Conservation (phyloP, 2,113 vertebrate species). For the Lepus timidus region DNA sequence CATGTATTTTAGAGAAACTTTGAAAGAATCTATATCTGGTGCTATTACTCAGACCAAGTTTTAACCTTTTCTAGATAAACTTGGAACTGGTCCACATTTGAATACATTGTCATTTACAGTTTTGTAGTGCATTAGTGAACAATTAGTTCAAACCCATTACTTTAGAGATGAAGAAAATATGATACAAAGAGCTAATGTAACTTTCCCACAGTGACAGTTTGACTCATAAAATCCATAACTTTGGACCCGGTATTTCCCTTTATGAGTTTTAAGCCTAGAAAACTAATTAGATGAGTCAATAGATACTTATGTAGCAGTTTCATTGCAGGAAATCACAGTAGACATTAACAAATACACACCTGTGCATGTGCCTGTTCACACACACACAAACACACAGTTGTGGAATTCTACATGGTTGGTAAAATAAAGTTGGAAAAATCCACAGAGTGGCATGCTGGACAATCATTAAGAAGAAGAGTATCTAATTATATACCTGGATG, state of each 20-base stretch:
- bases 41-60: neutral
- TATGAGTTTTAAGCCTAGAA: neutral
- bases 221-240: neutral
- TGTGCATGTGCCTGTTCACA: too few species aligned
- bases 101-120: neutral
- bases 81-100: neutral
- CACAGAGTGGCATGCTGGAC: neutral
- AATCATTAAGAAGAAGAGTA: neutral
- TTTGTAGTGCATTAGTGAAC: neutral
- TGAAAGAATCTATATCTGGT: neutral
- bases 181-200: neutral
- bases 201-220: neutral
- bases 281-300: neutral
- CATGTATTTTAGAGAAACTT: neutral
- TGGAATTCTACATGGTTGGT: neutral
- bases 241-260: neutral
- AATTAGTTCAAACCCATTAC: neutral
- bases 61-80: neutral
- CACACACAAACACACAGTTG: neutral
- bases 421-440: neutral
- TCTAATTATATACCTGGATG: neutral
- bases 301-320: neutral
- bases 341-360: neutral
- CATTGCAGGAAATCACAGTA: neutral
- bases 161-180: neutral